Evolutionary conservation across 2,797 vertebrate species (phyloP).

Genomic region (Emys orbicularis): DNA sequence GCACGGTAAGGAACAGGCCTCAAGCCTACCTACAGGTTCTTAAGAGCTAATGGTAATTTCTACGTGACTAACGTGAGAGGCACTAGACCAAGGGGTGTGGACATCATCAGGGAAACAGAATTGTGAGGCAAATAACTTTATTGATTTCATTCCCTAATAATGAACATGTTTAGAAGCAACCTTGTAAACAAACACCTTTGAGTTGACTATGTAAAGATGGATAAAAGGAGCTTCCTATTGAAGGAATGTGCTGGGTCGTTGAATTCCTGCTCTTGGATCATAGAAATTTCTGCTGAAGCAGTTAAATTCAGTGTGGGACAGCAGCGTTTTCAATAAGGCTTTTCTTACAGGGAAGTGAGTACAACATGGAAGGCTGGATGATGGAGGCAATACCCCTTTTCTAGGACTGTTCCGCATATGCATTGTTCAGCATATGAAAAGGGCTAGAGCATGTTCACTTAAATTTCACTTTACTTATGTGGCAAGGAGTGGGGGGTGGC

Average conservation of each 20-base stretch:
- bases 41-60: neutral
- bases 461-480: no score
- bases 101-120: neutral
- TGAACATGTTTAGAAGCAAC: slow-evolving; percentile 14
- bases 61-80: neutral
- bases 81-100: fast-evolving
- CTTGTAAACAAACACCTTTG: slow-evolving; percentile 13
- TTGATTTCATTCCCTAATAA: neutral
- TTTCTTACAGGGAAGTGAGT: neutral
- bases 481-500: no score
- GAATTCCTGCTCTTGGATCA: neutral
- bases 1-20: neutral
- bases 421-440: no score
- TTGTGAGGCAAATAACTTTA: slow-evolving; percentile 2
- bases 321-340: neutral
- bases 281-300: neutral
- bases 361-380: neutral
- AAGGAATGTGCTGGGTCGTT: neutral
- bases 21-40: neutral
- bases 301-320: neutral
- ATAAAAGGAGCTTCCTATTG: neutral
- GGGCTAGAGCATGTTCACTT: no score
- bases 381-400: slow-evolving; percentile 4
- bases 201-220: slow-evolving; percentile 28
- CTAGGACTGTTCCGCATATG: neutral